A percentile compares a stretch with the other conserved stretches of the same genome.
These are phyloP conservation scores for Amorpha juglandis DNA, from an alignment of 2,888 invertebrate genomes.

Conservation along the genomic window DNA sequence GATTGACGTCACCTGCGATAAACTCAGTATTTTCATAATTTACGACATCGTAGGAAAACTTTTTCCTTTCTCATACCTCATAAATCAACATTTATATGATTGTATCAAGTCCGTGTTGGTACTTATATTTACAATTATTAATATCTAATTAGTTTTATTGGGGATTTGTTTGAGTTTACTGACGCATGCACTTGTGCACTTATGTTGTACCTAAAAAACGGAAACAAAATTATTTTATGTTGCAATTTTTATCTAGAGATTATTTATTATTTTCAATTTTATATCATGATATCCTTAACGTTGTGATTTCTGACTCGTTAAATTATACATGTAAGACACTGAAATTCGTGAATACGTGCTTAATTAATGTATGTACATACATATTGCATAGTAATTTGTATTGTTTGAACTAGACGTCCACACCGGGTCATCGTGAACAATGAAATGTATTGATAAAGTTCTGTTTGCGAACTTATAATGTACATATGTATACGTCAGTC, in stretches of 20 bases:
- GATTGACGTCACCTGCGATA: neutral
- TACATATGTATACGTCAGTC: neutral
- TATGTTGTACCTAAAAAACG: no score
- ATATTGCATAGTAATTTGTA: neutral
- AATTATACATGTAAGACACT: no score
- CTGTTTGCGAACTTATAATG: slow-evolving; percentile 2
- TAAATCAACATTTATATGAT: neutral
- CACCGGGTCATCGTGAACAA: no score
- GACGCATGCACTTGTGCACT: neutral
- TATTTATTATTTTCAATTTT: no score
- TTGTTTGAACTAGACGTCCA: neutral
- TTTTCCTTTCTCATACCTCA: neutral
- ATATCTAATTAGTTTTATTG: neutral
- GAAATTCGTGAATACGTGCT: no score
- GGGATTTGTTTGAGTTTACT: neutral
- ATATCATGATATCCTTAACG: no score
- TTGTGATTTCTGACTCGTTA: no score
- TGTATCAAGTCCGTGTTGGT: neutral
- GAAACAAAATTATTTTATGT: no score
- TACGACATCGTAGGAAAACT: neutral
- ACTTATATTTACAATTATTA: neutral
- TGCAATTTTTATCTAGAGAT: no score
- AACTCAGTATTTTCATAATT: neutral
- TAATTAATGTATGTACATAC: no score
- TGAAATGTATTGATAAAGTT: no score